Evolutionary conservation across 2,888 invertebrate species (phyloP).

Genomic region (Euzophera pinguis): DNA sequence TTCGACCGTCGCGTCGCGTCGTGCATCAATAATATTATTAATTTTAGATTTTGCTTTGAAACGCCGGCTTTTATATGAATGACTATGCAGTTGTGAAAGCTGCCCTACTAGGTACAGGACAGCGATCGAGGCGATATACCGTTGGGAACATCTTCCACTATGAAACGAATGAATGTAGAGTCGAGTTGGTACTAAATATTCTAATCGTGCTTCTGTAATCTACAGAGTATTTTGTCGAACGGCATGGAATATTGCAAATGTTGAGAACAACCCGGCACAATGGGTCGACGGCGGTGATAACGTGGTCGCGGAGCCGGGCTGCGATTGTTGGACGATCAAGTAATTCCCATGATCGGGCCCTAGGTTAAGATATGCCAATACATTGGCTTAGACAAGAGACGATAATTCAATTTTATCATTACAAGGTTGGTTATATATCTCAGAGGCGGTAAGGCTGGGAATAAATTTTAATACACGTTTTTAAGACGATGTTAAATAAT

Average conservation of each 20-base stretch:
- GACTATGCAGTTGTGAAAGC: slow-evolving; percentile 15
- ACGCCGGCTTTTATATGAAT: slow-evolving; percentile 27
- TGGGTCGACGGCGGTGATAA: slow-evolving; percentile 50
- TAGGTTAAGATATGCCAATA: slow-evolving; percentile 44
- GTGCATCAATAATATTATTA: slow-evolving; percentile 40
- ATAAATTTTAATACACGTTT: too few relatives aligned
- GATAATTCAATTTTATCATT: slow-evolving; percentile 40
- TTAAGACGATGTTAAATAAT: too few relatives aligned
- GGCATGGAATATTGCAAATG: slow-evolving; percentile 61
- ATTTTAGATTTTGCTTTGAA: slow-evolving; percentile 26
- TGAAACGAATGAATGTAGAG: slow-evolving; percentile 13
- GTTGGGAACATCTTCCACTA: slow-evolving; percentile 14
- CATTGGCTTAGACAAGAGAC: slow-evolving; percentile 38
- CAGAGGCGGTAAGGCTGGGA: background rate
- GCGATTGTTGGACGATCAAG: slow-evolving; percentile 53
- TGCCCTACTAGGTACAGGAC: background rate
- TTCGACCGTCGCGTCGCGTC: slow-evolving; percentile 32
- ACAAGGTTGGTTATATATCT: slow-evolving; percentile 9
- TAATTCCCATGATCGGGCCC: slow-evolving; percentile 65
- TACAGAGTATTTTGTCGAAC: slow-evolving; percentile 52
- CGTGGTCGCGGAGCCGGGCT: slow-evolving; percentile 29
- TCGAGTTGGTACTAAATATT: slow-evolving; percentile 44
- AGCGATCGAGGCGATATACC: slow-evolving; percentile 20
- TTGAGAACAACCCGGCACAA: slow-evolving; percentile 51
- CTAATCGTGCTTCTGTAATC: slow-evolving; percentile 58